Base-by-base conservation (phyloP, 2,888 invertebrate species). In the Drosophila mayaguana region DNA sequence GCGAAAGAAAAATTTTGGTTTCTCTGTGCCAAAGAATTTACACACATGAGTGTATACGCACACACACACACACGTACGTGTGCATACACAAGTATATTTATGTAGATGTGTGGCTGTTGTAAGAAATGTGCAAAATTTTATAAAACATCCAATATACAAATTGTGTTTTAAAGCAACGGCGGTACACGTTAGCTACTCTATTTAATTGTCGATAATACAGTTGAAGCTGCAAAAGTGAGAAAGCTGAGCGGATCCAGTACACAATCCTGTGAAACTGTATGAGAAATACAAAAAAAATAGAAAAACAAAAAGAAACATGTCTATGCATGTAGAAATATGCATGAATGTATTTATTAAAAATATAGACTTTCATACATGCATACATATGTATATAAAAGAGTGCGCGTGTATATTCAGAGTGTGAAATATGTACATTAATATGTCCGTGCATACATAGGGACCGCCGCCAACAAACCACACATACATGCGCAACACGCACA, bases 121-220 rank as follows among this genome's bases (percentile, higher is more conserved):
- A 71, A 72, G 76, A 83, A 83, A 86, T 88, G 89, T 84, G 89
- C 81, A 80, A 83, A 84, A 81, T 75, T 83, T 61, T 77, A 56
- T 62, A 60, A 79, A 80, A 81, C 71, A 80, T 74, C 63, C 43
- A 72, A 72, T 74, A 63, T 57, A 67, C 68, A 80, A 79, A 64
- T 40, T 43, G 62, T 75, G 68, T 67, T 72, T 54, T 56, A 73
- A 72, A 69, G 53, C 62, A 42, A 60, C 64, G 46, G 46, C 34
- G 43, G 54, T 70, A 36, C 51, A 45, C 50, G 62, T 86, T 67
- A 18, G 60, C 38, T 53, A 50, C 38, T 46, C 20, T 62, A 38
- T 66, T 65, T 56, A 74, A 70, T 69, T 70, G 62, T 60, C 63
- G 66, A 64, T 62, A 46, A 53, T 56, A 59, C 45, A 25, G 55